Evolutionary conservation across 2,888 invertebrate species (phyloP).

Genomic region (Podotricha telesiphe): DNA sequence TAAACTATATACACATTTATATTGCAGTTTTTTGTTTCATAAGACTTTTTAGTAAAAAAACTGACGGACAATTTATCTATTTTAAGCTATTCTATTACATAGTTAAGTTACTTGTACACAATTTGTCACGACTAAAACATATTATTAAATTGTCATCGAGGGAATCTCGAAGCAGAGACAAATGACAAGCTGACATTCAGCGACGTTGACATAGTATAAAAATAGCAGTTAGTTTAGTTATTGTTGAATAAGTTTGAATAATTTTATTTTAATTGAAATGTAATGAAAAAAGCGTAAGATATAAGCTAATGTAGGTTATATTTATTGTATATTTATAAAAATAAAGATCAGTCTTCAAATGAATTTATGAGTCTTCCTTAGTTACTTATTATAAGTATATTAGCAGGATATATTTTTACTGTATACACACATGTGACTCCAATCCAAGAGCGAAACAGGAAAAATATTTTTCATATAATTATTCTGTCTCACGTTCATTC

Average conservation of each 20-base stretch:
- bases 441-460: neutral
- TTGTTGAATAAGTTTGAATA: too few species aligned
- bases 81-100: conserved; percentile 4
- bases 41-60: neutral
- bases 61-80: neutral
- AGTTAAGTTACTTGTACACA: neutral
- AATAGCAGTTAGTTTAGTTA: too few species aligned
- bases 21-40: neutral
- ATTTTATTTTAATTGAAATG: too few species aligned
- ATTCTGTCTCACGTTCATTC: neutral
- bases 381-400: neutral
- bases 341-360: too few species aligned
- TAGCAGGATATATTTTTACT: conserved; percentile 6
- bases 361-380: too few species aligned
- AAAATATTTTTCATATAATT: neutral
- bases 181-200: neutral
- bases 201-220: neutral
- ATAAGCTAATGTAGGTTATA: too few species aligned
- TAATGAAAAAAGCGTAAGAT: too few species aligned
- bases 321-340: too few species aligned
- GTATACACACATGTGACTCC: neutral
- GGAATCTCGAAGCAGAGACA: neutral
- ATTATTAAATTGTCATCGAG: conserved; percentile 25
- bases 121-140: conserved; percentile 20
- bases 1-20: neutral